Evolutionary conservation across 2,888 invertebrate species (phyloP), one percentile per base, ranked within the genome.

Genomic region (Tetanocera ferruginea): DNA sequence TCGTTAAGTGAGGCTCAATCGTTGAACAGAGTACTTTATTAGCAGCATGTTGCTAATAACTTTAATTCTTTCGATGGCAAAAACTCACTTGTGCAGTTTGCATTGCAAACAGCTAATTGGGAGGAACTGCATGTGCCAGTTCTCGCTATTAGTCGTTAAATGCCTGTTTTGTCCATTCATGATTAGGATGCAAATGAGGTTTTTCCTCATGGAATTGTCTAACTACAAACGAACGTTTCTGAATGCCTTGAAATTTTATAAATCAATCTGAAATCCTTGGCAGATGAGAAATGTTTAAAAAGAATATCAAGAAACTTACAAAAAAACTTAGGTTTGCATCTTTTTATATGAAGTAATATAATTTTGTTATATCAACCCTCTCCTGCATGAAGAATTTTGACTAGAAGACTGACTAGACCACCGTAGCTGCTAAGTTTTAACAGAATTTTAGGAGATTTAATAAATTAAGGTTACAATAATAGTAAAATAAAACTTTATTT

Each of bases 1-100:
- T 52, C 72, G 51, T 70, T 70, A 52, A 31, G 3, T 31, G 52
- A 8, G 52, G 31, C 28, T 51, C 52, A 23, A 67, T 37, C 11
- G 23, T 37, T 28, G 0, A 28, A 52, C 51, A 25, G 14, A 25
- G 23, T 25, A 57, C 17, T 43, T 60, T 69, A 69, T 76, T 70
- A 69, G 69, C 76, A 76, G 49, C 76, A 76, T 69, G 69, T 60
- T 57, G 57, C 69, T 31, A 76, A 55, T 23, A 67, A 55, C 66
- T 49, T 28, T 3, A 57, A 60, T 73, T 17, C 25, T 17, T 9
- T 3, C n/a, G 34, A 34, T 14, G 1, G 64, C 64, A 17, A 34
- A 70, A 70, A 70, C 6, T 51, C 31, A 51, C 55, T 52, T 31
- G 28, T 52, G 60, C 31, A 70, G 43, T 52, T 76, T 55, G 43